Conservation (phyloP, 2,888 invertebrate species). For the Phortica magna region DNA sequence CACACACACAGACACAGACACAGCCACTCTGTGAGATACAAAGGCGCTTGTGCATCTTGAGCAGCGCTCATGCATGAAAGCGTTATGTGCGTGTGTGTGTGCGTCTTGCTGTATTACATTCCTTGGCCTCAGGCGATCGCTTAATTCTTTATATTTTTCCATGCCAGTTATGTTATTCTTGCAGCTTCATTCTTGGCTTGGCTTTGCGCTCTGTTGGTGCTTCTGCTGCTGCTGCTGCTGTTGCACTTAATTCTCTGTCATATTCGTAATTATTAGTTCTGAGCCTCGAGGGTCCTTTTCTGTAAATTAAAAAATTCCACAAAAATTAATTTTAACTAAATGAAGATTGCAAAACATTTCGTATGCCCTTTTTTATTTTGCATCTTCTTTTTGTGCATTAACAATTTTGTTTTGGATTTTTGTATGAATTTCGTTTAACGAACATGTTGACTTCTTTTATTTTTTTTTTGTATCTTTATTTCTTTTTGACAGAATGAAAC, state of each 20-base stretch:
- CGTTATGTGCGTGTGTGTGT: neutral
- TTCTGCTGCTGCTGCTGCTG: neutral
- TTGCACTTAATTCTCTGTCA: constrained; percentile 23
- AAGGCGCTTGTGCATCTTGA: neutral
- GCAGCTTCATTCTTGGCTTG: neutral
- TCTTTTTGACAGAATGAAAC: constrained; percentile 45
- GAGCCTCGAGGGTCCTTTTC: neutral
- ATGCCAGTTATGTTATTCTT: neutral
- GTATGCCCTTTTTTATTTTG: constrained; percentile 3
- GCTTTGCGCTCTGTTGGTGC: neutral
- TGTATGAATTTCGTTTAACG: neutral
- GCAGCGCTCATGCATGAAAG: constrained; percentile 1
- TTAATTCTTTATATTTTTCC: constrained; percentile 11
- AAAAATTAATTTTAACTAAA: neutral
- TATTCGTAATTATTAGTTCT: constrained; percentile 27
- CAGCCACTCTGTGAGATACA: neutral
- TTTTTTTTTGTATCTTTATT: neutral
- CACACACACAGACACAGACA: neutral
- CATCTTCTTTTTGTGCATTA: neutral
- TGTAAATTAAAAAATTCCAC: constrained; percentile 33
- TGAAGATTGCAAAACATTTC: neutral
- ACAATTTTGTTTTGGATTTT: neutral
- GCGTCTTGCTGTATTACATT: constrained; percentile 5
- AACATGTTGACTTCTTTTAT: neutral
- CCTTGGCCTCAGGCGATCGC: neutral